Base-by-base conservation (phyloP, 2,797 vertebrate species). In the Sylvia borin region DNA sequence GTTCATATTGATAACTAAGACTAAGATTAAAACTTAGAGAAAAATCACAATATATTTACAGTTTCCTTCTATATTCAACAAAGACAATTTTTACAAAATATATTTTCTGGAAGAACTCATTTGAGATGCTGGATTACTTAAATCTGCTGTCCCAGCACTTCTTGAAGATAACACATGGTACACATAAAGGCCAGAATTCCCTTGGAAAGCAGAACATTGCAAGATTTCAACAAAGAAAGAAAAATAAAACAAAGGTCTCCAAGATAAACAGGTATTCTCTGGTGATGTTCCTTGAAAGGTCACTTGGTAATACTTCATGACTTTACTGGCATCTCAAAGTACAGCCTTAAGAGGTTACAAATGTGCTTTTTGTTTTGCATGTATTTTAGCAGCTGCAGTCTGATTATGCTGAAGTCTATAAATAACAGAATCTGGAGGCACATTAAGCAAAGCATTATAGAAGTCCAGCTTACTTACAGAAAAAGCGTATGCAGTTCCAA, bases 391-490 rank as follows among this genome's bases (percentile, higher is more conserved):
- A 96, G 95, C 91, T 96, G 92, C 92, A 94, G 54, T 71, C 85
- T 75, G 76, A 97, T 94, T 94, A 88, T 80, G 61, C 60, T 14
- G 24, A 88, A 96, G 89, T 95, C 96, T 97, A 97, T 97, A 97
- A 97, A 97, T 96, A 97, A 96, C 77, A 74, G 86, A 93, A 96
- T 95, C 95, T 96, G 91, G 67, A 97, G 85, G 88, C 53, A 92
- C 92, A 97, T 93, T 95, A 95, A 95, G 91, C 61, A 91, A 89
- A 84, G 45, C 90, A 93, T 96, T 95, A 87, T 50, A 79, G 58
- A 95, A 93, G 93, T 84, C 91, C 96, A 92, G 87, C 85, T 92
- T 81, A 93, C 87, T 58, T 93, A 96, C 71, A 90, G 96, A 95
- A 95, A 97, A 97, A 93, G 85, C 86, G 79, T 89, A 93, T 58